These are phyloP conservation scores for Pan troglodytes DNA, from an alignment of 2,113 vertebrate species.

Conservation along the genomic window NHGRI_mPanTro3-v2.1_pri NC_072401.2:167248001-167248500, in stretches of 20 bases:
- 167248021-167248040: not conserved
- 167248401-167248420: not conserved
- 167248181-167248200: not conserved
- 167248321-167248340: not conserved
- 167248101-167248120: not conserved
- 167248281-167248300: not conserved
- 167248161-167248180: not conserved
- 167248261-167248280: not conserved
- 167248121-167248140: not conserved
- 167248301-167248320: not conserved
- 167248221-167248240: not conserved
- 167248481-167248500: not conserved
- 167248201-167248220: not conserved
- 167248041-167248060: not conserved
- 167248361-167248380: not conserved
- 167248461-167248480: not conserved
- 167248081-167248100: not conserved
- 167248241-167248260: not conserved
- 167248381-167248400: not conserved
- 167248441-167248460: not conserved
- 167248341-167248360: not conserved
- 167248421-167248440: not conserved
- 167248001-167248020: not conserved
- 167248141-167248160: not conserved
- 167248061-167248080: not conserved